A percentile compares a stretch with the other conserved stretches of the same genome.
These are phyloP conservation scores for Drosophila albomicans DNA, from an alignment of 1,140 invertebrate genomes.

Conservation along the genomic window DNA sequence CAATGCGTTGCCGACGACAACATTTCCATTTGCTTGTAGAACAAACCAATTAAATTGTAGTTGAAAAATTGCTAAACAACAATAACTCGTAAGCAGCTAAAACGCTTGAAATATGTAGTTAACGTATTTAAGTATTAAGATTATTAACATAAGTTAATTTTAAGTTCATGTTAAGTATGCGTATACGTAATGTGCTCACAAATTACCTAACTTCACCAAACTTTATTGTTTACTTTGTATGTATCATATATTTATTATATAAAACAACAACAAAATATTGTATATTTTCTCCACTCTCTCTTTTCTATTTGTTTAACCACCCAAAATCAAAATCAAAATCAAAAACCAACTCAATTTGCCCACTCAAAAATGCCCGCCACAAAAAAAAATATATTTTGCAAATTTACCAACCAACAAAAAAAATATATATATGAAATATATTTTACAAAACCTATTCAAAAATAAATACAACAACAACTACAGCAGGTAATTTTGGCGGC, in stretches of 20 bases:
- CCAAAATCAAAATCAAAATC: slow-evolving; percentile 18
- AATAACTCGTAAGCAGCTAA: background rate
- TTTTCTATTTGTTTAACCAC: slow-evolving; percentile 43
- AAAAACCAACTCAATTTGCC: slow-evolving; percentile 15
- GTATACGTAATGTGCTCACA: slow-evolving; percentile 13
- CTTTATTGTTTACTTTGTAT: slow-evolving; percentile 14
- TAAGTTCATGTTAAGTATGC: slow-evolving; percentile 14
- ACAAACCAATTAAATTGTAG: slow-evolving; percentile 31
- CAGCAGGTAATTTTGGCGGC: slow-evolving; percentile 84
- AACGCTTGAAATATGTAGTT: slow-evolving; percentile 11
- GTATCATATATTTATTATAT: slow-evolving; percentile 19
- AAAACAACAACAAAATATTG: slow-evolving; percentile 4
- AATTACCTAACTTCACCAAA: slow-evolving; percentile 1
- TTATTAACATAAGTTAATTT: background rate
- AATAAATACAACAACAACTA: slow-evolving; percentile 50
- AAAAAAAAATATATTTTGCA: slow-evolving; percentile 51
- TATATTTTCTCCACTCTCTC: slow-evolving; percentile 51
- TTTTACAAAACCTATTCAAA: slow-evolving; percentile 40
- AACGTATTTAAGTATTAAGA: slow-evolving; percentile 8
- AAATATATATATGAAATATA: slow-evolving; percentile 20
- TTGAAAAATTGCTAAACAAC: background rate
- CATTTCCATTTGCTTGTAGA: slow-evolving; percentile 10
- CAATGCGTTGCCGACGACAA: slow-evolving; percentile 28
- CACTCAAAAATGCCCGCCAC: slow-evolving; percentile 58
- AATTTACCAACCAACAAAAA: slow-evolving; percentile 19